A percentile compares a stretch with the other conserved stretches of the same genome.
Conservation (phyloP, 2,888 invertebrate species). For the Acanthacorydalis orientalis region DNA sequence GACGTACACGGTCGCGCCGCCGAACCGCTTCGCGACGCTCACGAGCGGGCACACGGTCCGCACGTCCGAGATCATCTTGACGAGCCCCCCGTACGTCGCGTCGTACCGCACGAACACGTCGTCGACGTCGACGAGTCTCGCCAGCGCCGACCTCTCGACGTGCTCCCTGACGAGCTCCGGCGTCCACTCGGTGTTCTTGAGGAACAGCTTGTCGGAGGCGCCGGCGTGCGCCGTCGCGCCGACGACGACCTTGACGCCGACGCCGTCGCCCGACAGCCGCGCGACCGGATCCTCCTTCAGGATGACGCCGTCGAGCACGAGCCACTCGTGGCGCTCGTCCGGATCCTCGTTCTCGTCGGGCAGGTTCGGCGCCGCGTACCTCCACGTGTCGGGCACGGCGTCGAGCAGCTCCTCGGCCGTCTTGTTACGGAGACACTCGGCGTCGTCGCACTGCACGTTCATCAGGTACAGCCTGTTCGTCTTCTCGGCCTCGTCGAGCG, state of each 20-base stretch:
- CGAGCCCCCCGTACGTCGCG: conserved; percentile 44
- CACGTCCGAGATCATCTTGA: conserved; percentile 59
- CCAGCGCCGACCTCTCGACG: conserved; percentile 44
- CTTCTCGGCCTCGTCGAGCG: conserved; percentile 40
- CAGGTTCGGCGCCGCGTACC: conserved; percentile 36
- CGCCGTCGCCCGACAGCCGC: conserved; percentile 35
- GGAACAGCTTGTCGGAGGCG: conserved; percentile 40
- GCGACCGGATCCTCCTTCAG: conserved; percentile 48
- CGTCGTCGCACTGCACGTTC: conserved; percentile 27
- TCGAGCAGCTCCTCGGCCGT: conserved; percentile 41
- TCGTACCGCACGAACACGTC: conserved; percentile 49
- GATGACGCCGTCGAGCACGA: conserved; percentile 52
- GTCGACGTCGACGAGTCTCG: conserved; percentile 41
- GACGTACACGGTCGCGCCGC: conserved; percentile 54
- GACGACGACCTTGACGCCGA: conserved; percentile 39
- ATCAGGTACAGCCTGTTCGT: conserved; percentile 43
- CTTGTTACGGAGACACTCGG: conserved; percentile 36
- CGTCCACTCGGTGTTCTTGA: conserved; percentile 47
- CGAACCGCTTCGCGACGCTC: conserved; percentile 43
- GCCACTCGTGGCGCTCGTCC: conserved; percentile 49
- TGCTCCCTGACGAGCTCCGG: conserved; percentile 44
- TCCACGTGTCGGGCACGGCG: conserved; percentile 58
- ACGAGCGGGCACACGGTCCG: conserved; percentile 65
- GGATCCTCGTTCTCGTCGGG: conserved; percentile 35
- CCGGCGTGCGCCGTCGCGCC: conserved; percentile 61